Percentiles rank a stretch among this genome's conserved stretches.
Evolutionary conservation across 2,113 vertebrate species (phyloP).

Genomic region (Entosphenus tridentatus): DNA sequence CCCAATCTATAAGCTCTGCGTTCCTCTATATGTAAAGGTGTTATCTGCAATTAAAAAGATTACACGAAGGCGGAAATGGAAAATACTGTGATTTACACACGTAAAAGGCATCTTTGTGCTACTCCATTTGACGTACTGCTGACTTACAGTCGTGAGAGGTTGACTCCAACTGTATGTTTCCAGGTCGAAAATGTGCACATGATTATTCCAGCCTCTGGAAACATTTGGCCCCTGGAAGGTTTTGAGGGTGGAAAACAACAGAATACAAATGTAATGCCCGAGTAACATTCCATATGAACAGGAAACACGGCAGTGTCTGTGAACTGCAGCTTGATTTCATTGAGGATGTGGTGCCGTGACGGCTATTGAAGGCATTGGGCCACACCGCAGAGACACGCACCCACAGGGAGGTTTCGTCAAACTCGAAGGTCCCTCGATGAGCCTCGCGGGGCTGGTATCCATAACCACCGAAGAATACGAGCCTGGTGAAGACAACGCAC

Average conservation of each 20-base stretch:
- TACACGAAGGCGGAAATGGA: no score
- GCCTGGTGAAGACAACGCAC: slow-evolving; percentile 22
- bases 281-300: not conserved
- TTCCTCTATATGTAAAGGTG: no score
- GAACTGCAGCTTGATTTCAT: slow-evolving; percentile 1
- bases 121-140: no score
- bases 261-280: not conserved
- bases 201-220: slow-evolving; percentile 82
- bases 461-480: slow-evolving; percentile 84
- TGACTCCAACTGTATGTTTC: slow-evolving; percentile 66
- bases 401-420: slow-evolving; percentile 63
- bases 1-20: no score
- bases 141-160: slow-evolving; percentile 52
- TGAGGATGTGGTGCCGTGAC: not conserved
- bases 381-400: slow-evolving; percentile 22
- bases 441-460: slow-evolving; percentile 53
- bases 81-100: no score
- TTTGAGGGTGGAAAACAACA: slow-evolving; percentile 6
- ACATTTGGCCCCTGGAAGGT: slow-evolving; percentile 39
- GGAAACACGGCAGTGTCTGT: not conserved
- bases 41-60: no score
- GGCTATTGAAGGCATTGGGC: not conserved
- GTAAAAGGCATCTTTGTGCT: no score
- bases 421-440: slow-evolving; percentile 61
- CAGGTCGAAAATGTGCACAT: slow-evolving; percentile 70